phyloP scores from a whole-genome alignment of 2,888 invertebrate genomes.

The Callyntrura guangdongensis region DNA sequence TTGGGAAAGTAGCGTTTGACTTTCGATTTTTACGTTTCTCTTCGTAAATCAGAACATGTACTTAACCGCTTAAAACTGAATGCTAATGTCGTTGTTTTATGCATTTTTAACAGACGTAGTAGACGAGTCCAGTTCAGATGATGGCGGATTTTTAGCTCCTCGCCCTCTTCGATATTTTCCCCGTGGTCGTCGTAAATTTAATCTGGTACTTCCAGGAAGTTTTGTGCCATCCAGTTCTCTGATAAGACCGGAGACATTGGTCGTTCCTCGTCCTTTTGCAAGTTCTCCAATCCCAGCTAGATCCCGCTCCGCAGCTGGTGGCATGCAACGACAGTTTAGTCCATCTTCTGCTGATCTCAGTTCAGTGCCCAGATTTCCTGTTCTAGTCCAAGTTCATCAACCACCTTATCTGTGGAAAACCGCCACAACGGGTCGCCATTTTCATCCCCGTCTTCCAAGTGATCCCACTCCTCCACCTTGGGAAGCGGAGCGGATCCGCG shows the following conservation, averaged over 20 bases:
- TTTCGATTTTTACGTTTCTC: conserved; percentile 60
- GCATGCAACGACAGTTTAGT: conserved; percentile 81
- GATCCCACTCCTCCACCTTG: conserved; percentile 85
- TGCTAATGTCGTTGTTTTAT: background rate
- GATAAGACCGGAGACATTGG: conserved; percentile 82
- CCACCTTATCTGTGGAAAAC: conserved; percentile 84
- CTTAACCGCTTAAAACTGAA: background rate
- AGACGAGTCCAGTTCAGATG: conserved; percentile 84
- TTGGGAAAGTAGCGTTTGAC: conserved; percentile 25
- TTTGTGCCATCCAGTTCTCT: conserved; percentile 84
- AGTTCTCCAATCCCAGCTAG: conserved; percentile 84
- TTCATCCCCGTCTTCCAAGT: conserved; percentile 83
- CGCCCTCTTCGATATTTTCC: conserved; percentile 84
- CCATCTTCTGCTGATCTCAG: conserved; percentile 81
- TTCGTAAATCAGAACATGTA: background rate
- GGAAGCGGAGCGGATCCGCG: conserved; percentile 84
- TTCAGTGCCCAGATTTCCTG: conserved; percentile 84
- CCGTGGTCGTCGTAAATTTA: conserved; percentile 84
- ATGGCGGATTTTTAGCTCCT: conserved; percentile 84
- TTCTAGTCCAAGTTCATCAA: conserved; percentile 85
- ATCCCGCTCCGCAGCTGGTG: conserved; percentile 83
- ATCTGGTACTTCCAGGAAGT: conserved; percentile 85
- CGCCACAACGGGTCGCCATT: conserved; percentile 85
- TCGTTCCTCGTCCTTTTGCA: conserved; percentile 83
- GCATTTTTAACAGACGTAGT: conserved; percentile 81